These are phyloP conservation scores for Ictidomys tridecemlineatus DNA, from an alignment of 2,113 vertebrate species.

Conservation along the genomic window DNA sequence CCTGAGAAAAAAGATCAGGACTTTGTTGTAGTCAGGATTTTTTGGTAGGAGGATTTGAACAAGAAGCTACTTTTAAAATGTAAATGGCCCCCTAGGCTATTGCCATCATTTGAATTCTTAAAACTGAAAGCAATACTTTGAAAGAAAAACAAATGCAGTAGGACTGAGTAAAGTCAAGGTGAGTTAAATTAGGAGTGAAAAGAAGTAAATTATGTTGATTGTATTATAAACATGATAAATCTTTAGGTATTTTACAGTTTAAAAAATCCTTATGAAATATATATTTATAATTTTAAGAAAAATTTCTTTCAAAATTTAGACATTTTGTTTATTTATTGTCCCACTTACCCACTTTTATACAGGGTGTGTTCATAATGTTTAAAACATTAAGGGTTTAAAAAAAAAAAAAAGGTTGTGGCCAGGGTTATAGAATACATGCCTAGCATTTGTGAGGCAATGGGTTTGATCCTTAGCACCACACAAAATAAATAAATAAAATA, in stretches of 20 bases:
- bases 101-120: neutral
- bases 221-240: neutral
- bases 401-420: no score
- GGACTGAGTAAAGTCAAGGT: neutral
- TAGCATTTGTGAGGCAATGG: no score
- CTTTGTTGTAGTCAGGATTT: neutral
- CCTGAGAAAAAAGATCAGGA: neutral
- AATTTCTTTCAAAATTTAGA: neutral
- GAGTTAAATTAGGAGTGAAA: neutral
- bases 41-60: neutral
- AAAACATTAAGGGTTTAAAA: neutral
- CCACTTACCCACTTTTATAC: neutral
- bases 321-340: neutral
- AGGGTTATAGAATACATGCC: no score
- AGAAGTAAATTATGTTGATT: neutral
- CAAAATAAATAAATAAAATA: no score
- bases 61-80: neutral
- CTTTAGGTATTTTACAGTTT: neutral
- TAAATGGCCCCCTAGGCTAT: neutral
- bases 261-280: neutral
- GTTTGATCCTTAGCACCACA: no score
- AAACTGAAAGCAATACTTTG: neutral
- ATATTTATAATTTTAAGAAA: neutral
- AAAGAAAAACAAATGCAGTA: neutral
- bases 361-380: neutral